These are phyloP conservation scores for Speoplatyrhinus poulsoni DNA, from an alignment of 2,113 vertebrate genomes.

Conservation along the genomic window DNA sequence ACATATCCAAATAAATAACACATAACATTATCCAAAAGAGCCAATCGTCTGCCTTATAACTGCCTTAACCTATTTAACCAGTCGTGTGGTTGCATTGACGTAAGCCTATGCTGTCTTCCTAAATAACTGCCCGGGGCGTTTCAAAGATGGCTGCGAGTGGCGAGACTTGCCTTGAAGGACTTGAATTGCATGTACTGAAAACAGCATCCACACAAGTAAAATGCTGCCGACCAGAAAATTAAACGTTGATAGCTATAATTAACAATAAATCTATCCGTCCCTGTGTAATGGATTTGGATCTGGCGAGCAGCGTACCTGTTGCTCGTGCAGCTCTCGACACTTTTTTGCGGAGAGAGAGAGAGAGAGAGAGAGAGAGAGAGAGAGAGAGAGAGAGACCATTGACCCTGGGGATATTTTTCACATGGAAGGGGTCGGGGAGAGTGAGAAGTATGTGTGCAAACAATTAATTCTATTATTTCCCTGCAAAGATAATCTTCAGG, in stretches of 20 bases:
- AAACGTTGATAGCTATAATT: background rate
- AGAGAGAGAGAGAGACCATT: background rate
- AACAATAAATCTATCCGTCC: background rate
- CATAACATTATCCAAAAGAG: no score
- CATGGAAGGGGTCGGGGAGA: background rate
- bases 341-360: background rate
- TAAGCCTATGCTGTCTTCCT: no score
- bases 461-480: constrained; percentile 39
- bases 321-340: constrained; percentile 14
- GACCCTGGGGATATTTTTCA: constrained; percentile 41
- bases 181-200: no score
- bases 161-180: no score
- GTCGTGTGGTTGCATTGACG: no score
- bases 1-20: no score
- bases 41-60: no score
- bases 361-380: background rate
- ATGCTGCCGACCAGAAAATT: no score
- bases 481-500: background rate
- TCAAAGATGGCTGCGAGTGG: no score
- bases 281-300: constrained; percentile 5
- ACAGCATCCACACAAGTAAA: no score
- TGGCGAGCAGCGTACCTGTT: constrained; percentile 51
- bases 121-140: no score
- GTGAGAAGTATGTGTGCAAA: constrained; percentile 18
- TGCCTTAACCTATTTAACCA: no score